Evolutionary conservation across 2,113 vertebrate genomes (phyloP).

Genomic region (Amia ocellicauda): DNA sequence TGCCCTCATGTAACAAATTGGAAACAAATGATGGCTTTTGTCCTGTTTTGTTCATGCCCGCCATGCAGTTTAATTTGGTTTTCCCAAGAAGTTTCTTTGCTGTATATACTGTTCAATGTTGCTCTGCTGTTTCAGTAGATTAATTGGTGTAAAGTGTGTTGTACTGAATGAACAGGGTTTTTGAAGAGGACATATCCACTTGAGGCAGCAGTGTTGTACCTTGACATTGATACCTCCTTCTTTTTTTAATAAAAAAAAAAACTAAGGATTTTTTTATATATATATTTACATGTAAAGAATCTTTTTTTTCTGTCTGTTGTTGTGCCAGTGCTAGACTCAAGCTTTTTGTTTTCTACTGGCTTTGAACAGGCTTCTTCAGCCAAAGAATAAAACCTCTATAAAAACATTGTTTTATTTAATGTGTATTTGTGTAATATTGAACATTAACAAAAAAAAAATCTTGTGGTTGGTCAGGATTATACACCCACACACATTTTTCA

Average conservation of each 20-base stretch:
- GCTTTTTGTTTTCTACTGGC: constrained; percentile 61
- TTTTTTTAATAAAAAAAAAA: constrained; percentile 48
- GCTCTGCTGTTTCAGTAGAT: constrained; percentile 26
- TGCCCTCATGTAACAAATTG: too few relatives aligned
- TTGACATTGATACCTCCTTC: constrained; percentile 80
- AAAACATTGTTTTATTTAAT: constrained; percentile 43
- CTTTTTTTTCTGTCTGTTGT: constrained; percentile 48
- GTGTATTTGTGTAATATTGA: constrained; percentile 31
- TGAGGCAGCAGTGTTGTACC: constrained; percentile 64
- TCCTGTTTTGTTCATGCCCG: background rate
- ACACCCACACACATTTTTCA: too few relatives aligned
- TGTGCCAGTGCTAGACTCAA: constrained; percentile 68
- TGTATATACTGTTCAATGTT: constrained; percentile 20
- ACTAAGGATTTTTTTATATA: too few relatives aligned
- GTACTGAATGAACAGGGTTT: constrained; percentile 70
- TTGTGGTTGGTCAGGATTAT: too few relatives aligned
- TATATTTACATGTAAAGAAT: constrained; percentile 46
- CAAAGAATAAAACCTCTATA: constrained; percentile 81
- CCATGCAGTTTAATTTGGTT: background rate
- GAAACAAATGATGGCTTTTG: too few relatives aligned
- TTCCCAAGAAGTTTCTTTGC: background rate
- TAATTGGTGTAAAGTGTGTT: constrained; percentile 52
- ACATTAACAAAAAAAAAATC: too few relatives aligned
- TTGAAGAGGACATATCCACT: constrained; percentile 59
- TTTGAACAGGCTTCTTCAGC: constrained; percentile 75